Evolutionary conservation across 2,888 invertebrate species (phyloP).

Genomic region (Pyrochroa serraticornis): DNA sequence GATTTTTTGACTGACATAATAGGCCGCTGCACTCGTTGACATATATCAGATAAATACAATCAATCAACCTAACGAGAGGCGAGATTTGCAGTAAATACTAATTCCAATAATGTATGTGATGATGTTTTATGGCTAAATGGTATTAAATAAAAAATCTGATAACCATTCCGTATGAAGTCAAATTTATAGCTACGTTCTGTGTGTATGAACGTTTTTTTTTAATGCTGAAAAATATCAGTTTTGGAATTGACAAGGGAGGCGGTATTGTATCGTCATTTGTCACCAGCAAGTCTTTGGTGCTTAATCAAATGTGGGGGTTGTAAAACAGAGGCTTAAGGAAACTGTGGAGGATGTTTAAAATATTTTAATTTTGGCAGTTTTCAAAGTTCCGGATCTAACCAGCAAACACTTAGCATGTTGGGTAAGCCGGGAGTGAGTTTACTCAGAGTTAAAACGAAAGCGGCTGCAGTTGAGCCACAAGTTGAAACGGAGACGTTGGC

Average conservation of each 20-base stretch:
- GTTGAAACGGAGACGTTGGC: not conserved
- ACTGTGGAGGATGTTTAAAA: not conserved
- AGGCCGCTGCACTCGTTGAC: no score
- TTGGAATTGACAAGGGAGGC: not conserved
- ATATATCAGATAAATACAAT: slow-evolving; percentile 19
- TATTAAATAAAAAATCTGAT: slow-evolving; percentile 34
- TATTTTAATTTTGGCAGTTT: slow-evolving; percentile 20
- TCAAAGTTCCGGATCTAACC: slow-evolving; percentile 14
- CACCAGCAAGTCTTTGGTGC: not conserved
- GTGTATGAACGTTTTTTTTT: slow-evolving; percentile 14
- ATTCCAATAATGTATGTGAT: slow-evolving; percentile 37
- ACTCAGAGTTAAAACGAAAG: not conserved
- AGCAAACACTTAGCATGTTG: slow-evolving; percentile 14
- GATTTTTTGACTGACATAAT: no score
- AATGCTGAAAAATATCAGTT: slow-evolving; percentile 5
- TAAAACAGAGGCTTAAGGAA: not conserved
- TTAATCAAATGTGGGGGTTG: slow-evolving; percentile 2
- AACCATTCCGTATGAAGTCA: slow-evolving; percentile 23
- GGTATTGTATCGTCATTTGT: no score
- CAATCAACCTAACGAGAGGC: slow-evolving; percentile 30
- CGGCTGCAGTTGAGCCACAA: slow-evolving; percentile 4
- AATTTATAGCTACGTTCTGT: slow-evolving; percentile 18
- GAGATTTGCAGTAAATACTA: slow-evolving; percentile 35
- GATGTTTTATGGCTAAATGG: slow-evolving; percentile 35
- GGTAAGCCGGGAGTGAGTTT: not conserved